Conservation (phyloP, 2,797 vertebrate species). For the Tokudaia tokunoshimensis region DNA sequence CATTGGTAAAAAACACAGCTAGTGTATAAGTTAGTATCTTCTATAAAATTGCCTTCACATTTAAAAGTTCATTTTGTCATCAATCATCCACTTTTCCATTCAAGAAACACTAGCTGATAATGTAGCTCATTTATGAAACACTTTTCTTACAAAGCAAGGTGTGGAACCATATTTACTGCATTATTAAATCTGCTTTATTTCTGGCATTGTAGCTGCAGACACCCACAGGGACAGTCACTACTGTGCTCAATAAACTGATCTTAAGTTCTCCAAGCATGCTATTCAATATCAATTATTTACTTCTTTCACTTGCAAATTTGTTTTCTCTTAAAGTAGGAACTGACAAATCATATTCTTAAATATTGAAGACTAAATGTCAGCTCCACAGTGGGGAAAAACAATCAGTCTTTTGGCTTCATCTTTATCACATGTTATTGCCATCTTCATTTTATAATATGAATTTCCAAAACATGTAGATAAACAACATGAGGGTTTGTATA, state of each 20-base stretch:
- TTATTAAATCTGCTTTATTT: slow-evolving; percentile 69
- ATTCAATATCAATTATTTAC: not conserved
- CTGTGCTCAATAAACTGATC: slow-evolving; percentile 33
- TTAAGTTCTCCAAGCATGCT: not conserved
- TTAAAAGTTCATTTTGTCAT: slow-evolving; percentile 73
- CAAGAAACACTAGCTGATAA: not conserved
- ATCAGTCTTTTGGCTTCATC: not conserved
- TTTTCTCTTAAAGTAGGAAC: not conserved
- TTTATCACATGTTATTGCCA: not conserved
- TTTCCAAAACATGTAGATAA: slow-evolving; percentile 2
- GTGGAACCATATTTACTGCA: slow-evolving; percentile 72
- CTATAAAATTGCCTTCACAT: slow-evolving; percentile 60
- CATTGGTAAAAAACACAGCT: slow-evolving; percentile 54
- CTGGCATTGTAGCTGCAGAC: not conserved
- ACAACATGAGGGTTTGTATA: not conserved
- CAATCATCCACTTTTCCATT: slow-evolving; percentile 68
- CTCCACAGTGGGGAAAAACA: not conserved
- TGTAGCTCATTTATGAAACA: slow-evolving; percentile 2
- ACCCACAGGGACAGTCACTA: not conserved
- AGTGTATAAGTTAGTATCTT: not conserved
- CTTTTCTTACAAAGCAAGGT: slow-evolving; percentile 69
- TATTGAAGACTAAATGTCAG: slow-evolving; percentile 10
- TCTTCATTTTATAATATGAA: not conserved
- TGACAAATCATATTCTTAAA: not conserved
- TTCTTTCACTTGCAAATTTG: not conserved